Evolutionary conservation across 2,797 vertebrate genomes (phyloP).

Genomic region (Pogoniulus pusillus): DNA sequence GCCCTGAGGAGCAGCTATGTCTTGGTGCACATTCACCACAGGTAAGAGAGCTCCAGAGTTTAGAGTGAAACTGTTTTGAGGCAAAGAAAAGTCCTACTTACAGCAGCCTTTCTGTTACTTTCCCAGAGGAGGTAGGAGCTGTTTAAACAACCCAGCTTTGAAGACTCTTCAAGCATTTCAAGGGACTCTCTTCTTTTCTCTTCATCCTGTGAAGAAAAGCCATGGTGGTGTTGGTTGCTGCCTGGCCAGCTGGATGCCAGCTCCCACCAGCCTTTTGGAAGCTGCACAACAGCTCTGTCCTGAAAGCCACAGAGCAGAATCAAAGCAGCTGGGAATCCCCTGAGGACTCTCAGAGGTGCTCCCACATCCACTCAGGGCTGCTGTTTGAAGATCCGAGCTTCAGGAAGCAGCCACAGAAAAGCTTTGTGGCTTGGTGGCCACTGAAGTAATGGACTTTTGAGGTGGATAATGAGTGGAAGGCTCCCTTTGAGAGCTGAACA

Average conservation of each 20-base stretch:
- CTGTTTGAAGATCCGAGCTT: not conserved
- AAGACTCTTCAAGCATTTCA: constrained; percentile 87
- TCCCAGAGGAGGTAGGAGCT: constrained; percentile 96
- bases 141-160: constrained; percentile 87
- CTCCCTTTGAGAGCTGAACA: not conserved
- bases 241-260: not conserved
- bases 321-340: not conserved
- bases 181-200: constrained; percentile 82
- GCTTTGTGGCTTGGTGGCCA: not conserved
- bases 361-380: not conserved
- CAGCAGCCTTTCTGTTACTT: constrained; percentile 83
- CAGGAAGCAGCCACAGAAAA: not conserved
- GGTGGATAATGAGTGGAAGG: not conserved
- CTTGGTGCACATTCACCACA: not conserved
- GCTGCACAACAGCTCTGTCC: not conserved
- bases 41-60: not conserved
- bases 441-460: not conserved
- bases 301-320: not conserved
- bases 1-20: not conserved
- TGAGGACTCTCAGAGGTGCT: not conserved
- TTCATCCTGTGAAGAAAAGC: constrained; percentile 79
- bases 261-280: not conserved
- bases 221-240: not conserved
- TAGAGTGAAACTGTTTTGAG: not conserved
- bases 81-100: constrained; percentile 72